Evolutionary conservation across 2,797 vertebrate species (phyloP), one percentile per base, ranked within the genome.

Genomic region (Sylvia borin): DNA sequence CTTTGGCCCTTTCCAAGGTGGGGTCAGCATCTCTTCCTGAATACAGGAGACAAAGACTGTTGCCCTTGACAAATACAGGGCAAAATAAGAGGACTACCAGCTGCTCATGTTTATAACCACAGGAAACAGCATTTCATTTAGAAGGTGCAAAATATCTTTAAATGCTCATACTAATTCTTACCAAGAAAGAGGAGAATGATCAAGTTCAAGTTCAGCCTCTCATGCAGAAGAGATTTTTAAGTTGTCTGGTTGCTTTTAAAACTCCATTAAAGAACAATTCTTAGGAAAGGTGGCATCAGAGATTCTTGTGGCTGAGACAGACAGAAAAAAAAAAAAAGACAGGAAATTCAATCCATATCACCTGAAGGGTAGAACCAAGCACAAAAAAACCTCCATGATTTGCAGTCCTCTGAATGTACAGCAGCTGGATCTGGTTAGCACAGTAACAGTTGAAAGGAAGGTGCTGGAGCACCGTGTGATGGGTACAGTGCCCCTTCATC

Each of bases 81-180:
- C 47, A 57, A 87, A 78, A 57, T 36, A 61, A 29, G 25, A 90
- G 38, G 32, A 64, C 25, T 74, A 51, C n/a, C 53, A 70, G 10
- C 42, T 81, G n/a, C 42, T 82, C 32, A 51, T 25, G 40, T 67
- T 94, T 76, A 47, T 48, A 77, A 61, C 14, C 54, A 58, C 65
- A 78, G 76, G 45, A 78, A 91, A 48, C 29, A 87, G 32, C 11
- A 85, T 92, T 95, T 97, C 11, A 34, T 55, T 71, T 85, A 75
- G 43, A 50, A 92, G 27, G 43, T 88, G 16, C 34, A 77, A 87
- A 91, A 75, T 89, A 55, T 53, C n/a, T 80, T 87, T 55, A 88
- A 36, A 61, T 80, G 31, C 27, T 73, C n/a, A 24, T 62, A 47
- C 7, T 17, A 50, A 4, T 40, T 85, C 45, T 72, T 57, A 57